A percentile compares a stretch with the other conserved stretches of the same genome.
These are phyloP conservation scores for Pimephales promelas DNA, from an alignment of 2,113 vertebrate species.

Conservation along the genomic window DNA sequence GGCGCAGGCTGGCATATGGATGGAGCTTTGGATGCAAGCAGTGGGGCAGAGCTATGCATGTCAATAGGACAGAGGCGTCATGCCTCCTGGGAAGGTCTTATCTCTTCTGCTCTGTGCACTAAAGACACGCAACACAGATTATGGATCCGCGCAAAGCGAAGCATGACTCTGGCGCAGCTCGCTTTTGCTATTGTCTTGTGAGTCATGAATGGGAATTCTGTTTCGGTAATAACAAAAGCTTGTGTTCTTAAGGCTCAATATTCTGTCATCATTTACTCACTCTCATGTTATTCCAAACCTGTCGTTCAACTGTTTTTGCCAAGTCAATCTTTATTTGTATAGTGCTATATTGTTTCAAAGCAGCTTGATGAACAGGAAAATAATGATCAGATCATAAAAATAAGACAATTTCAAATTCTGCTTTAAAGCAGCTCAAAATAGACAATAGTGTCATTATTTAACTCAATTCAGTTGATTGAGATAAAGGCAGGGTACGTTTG, in stretches of 20 bases:
- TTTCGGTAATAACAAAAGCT: not conserved
- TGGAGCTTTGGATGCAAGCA: not conserved
- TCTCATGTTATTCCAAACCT: not conserved
- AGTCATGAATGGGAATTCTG: not conserved
- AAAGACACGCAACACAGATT: conserved; percentile 1
- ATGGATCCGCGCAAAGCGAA: conserved; percentile 4
- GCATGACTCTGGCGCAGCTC: not conserved
- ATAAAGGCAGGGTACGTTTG: no score
- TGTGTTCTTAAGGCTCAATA: not conserved
- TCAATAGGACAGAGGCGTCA: conserved; percentile 27
- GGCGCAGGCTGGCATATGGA: conserved; percentile 26
- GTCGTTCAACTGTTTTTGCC: not conserved
- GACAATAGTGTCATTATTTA: no score
- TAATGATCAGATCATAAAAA: no score
- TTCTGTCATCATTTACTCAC: not conserved
- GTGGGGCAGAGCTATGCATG: conserved; percentile 38
- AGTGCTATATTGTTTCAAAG: no score
- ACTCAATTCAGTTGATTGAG: no score
- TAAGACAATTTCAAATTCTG: no score
- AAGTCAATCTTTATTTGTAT: no score
- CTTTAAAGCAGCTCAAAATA: no score
- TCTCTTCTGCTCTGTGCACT: conserved; percentile 23
- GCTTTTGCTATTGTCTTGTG: not conserved
- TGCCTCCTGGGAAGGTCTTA: conserved; percentile 38
- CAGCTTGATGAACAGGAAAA: no score